Conservation (phyloP, 1,140 invertebrate species). For the Varroa destructor region DNA sequence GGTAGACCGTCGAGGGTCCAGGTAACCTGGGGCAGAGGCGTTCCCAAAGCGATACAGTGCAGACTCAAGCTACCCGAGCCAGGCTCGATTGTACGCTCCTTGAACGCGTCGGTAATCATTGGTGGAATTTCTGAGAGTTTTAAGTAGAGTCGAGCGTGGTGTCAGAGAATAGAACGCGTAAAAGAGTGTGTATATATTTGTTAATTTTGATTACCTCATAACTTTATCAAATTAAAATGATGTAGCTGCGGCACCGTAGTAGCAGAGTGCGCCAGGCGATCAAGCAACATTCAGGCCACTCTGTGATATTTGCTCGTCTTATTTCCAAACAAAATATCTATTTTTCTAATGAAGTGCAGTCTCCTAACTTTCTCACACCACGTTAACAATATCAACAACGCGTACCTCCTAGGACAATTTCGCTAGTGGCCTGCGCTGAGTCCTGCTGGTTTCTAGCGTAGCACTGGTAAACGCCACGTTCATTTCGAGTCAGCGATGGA, state of each 20-base stretch:
- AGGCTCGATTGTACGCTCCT: conserved; percentile 16
- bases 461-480: conserved; percentile 78
- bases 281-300: too few relatives aligned
- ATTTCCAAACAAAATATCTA: too few relatives aligned
- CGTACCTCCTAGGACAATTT: conserved; percentile 66
- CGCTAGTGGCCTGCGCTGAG: conserved; percentile 65
- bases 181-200: too few relatives aligned
- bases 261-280: too few relatives aligned
- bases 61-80: conserved; percentile 32
- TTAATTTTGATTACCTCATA: too few relatives aligned
- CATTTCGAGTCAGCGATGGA: conserved; percentile 55
- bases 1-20: conserved; percentile 35
- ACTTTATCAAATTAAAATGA: too few relatives aligned
- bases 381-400: too few relatives aligned
- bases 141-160: background rate
- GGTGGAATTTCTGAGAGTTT: conserved; percentile 17
- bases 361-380: too few relatives aligned
- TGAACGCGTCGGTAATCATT: conserved; percentile 26
- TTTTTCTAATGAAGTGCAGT: too few relatives aligned
- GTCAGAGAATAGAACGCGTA: background rate
- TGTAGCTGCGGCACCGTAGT: too few relatives aligned
- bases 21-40: conserved; percentile 32
- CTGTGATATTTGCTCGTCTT: too few relatives aligned
- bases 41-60: conserved; percentile 34
- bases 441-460: conserved; percentile 69